A percentile compares a stretch with the other conserved stretches of the same genome.
These are phyloP conservation scores for Drosophila suboccidentalis DNA, from an alignment of 2,888 invertebrate species.

Conservation along the genomic window DNA sequence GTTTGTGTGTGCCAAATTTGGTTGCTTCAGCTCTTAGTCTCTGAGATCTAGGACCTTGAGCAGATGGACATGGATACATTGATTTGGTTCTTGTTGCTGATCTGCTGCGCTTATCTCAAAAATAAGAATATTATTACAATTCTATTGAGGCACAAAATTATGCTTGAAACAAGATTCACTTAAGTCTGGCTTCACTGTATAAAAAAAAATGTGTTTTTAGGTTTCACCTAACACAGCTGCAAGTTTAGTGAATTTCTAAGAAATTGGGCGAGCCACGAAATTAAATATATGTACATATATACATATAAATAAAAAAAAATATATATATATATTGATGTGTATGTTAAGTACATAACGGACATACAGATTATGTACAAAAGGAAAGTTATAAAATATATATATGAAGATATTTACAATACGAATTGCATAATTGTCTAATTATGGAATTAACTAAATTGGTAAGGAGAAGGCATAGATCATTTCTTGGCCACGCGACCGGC, in stretches of 20 bases:
- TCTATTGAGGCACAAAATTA: neutral
- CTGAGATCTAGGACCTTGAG: too few relatives aligned
- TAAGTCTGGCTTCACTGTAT: neutral
- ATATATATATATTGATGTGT: neutral
- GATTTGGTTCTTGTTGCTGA: too few relatives aligned
- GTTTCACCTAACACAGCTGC: neutral
- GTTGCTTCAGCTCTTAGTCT: too few relatives aligned
- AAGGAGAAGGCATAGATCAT: conserved; percentile 15
- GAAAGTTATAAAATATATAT: conserved; percentile 12
- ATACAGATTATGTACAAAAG: conserved; percentile 2
- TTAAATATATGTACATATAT: neutral
- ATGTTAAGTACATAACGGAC: conserved; percentile 9
- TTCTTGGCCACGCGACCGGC: conserved; percentile 77
- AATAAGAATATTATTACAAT: neutral
- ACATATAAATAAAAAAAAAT: neutral
- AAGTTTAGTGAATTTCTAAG: neutral
- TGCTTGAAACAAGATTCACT: neutral
- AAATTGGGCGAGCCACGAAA: neutral
- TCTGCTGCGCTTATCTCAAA: neutral
- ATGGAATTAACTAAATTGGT: conserved; percentile 8
- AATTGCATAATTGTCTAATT: conserved; percentile 9
- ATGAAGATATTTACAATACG: conserved; percentile 14
- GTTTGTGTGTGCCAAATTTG: too few relatives aligned
- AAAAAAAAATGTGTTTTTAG: neutral
- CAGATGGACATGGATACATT: too few relatives aligned